These are phyloP conservation scores for Ctenodactylus gundi DNA, from an alignment of 2,113 vertebrate species.

Conservation along the genomic window DNA sequence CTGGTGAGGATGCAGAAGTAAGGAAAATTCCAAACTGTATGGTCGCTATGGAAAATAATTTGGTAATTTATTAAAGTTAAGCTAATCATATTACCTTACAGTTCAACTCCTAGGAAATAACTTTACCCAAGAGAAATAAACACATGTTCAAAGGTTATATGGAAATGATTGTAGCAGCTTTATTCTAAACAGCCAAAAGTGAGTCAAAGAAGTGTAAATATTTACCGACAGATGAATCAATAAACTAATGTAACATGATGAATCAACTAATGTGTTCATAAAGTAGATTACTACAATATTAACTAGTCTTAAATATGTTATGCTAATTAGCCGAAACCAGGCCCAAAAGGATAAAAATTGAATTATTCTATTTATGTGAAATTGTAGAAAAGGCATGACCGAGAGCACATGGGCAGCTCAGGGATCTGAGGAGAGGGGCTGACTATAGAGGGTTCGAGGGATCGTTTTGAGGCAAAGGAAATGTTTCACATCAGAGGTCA, in stretches of 20 bases:
- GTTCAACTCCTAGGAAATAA: not conserved
- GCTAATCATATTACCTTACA: not conserved
- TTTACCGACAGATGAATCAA: not conserved
- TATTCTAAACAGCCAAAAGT: not conserved
- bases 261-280: too few relatives aligned
- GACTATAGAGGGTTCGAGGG: not conserved
- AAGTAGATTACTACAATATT: too few relatives aligned
- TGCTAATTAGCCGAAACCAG: not conserved
- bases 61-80: not conserved
- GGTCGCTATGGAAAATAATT: not conserved
- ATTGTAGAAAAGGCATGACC: conserved; percentile 13
- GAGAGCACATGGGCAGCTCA: not conserved
- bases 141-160: not conserved
- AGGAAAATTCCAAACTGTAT: not conserved
- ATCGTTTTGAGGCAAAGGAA: not conserved
- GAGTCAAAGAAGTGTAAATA: not conserved
- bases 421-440: not conserved
- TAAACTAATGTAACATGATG: too few relatives aligned
- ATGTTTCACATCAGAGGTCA: not conserved
- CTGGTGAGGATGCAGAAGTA: not conserved
- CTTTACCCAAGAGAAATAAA: conserved; percentile 11
- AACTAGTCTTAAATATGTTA: not conserved
- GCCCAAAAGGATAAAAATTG: not conserved
- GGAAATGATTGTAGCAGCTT: not conserved
- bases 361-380: not conserved